phyloP scores from a whole-genome alignment of 1,140 invertebrate species.

The Melipona quadrifasciata region DNA sequence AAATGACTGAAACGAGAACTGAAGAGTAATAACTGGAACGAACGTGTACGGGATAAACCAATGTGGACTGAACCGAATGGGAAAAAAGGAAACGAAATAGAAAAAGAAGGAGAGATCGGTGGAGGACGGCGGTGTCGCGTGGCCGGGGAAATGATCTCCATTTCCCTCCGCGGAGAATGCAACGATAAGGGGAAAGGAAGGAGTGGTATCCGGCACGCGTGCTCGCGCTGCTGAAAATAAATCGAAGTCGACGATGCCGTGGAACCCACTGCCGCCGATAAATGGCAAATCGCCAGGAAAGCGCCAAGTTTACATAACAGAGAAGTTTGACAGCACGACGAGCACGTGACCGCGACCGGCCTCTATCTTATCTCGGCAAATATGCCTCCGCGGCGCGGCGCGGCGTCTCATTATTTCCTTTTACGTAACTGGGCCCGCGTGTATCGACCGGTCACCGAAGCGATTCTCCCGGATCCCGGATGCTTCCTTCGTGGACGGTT shows the following conservation, averaged over 20 bases:
- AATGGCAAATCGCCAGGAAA: constrained; percentile 74
- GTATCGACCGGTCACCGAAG: constrained; percentile 58
- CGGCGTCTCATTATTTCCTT: constrained; percentile 70
- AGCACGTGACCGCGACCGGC: constrained; percentile 75
- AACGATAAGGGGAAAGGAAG: constrained; percentile 39
- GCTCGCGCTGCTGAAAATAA: constrained; percentile 70
- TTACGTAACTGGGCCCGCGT: constrained; percentile 70
- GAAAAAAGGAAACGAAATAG: background rate
- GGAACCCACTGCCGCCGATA: constrained; percentile 59
- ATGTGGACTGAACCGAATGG: background rate
- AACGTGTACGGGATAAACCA: background rate
- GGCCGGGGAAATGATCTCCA: constrained; percentile 3
- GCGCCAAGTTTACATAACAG: constrained; percentile 80
- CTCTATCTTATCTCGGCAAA: constrained; percentile 77
- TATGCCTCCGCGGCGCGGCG: constrained; percentile 65
- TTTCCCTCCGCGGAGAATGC: constrained; percentile 3
- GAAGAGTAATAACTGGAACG: too few relatives aligned
- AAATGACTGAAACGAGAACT: too few relatives aligned
- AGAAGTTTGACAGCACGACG: constrained; percentile 78
- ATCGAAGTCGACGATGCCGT: constrained; percentile 59
- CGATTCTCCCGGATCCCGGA: constrained; percentile 15
- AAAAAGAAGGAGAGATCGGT: too few relatives aligned
- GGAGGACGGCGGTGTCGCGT: background rate
- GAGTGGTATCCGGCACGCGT: constrained; percentile 39
- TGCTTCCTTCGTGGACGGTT: constrained; percentile 42